Conservation (phyloP, 2,797 vertebrate genomes). For the Glyptemys insculpta region DNA sequence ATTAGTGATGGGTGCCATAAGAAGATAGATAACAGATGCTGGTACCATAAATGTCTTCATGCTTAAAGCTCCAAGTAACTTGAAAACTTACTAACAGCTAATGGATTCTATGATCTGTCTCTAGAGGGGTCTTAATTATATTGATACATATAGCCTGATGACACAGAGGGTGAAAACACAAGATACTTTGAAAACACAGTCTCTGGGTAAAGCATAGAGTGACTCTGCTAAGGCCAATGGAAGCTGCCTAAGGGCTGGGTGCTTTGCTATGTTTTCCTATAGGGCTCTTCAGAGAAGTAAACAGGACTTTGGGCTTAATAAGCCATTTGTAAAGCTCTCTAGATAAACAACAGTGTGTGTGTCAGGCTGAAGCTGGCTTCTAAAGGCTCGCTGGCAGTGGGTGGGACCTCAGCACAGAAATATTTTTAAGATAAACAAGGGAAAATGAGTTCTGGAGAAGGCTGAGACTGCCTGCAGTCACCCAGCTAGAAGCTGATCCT, state of each 20-base stretch:
- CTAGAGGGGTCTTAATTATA: not conserved
- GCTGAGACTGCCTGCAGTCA: not conserved
- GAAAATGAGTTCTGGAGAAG: conserved; percentile 50
- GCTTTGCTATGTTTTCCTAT: not conserved
- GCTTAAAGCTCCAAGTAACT: fast-evolving
- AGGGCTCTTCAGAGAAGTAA: not conserved
- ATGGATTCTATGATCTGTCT: fast-evolving
- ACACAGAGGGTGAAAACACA: not conserved
- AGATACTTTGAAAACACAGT: not conserved
- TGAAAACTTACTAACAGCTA: not conserved
- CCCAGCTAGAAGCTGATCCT: not conserved
- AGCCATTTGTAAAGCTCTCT: conserved; percentile 64
- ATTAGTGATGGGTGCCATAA: not conserved
- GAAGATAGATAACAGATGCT: not conserved
- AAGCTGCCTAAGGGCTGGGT: not conserved
- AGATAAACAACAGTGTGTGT: conserved; percentile 69
- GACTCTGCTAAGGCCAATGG: not conserved
- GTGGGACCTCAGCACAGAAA: conserved; percentile 70
- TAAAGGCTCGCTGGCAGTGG: conserved; percentile 3
- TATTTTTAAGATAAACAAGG: conserved; percentile 78
- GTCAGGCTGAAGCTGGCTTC: conserved; percentile 57
- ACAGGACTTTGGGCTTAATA: conserved; percentile 63
- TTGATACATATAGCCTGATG: not conserved
- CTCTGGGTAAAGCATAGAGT: not conserved
- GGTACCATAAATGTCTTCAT: not conserved